These are phyloP conservation scores for Sigmodon hispidus DNA, from an alignment of 2,113 vertebrate genomes.

Conservation along the genomic window DNA sequence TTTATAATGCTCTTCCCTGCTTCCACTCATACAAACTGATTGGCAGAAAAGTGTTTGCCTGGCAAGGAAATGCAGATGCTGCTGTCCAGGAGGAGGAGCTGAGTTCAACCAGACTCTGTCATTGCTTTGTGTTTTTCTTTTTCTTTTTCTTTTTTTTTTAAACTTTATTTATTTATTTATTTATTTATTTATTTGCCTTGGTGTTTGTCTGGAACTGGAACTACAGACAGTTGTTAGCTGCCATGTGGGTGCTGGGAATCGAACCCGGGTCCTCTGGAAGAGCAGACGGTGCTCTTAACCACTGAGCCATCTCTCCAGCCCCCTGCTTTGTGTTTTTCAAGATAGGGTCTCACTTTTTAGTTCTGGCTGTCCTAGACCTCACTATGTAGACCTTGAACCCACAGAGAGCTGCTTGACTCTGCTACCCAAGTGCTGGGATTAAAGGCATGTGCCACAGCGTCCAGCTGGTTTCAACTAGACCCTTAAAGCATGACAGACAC, in stretches of 20 bases:
- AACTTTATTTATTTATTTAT: no score
- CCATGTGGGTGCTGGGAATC: no score
- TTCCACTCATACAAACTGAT: not conserved
- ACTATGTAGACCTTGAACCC: not conserved
- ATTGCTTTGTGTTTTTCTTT: not conserved
- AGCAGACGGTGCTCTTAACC: no score
- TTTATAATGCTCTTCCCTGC: not conserved
- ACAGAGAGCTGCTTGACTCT: not conserved
- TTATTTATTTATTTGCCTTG: no score
- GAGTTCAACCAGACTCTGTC: not conserved
- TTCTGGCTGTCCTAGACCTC: not conserved
- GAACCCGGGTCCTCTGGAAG: no score
- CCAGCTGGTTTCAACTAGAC: not conserved
- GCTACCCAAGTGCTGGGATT: not conserved
- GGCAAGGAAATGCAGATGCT: not conserved
- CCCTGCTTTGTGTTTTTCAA: not conserved
- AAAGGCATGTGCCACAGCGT: not conserved
- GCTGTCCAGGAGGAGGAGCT: not conserved
- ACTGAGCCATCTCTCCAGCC: no score
- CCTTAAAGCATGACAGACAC: not conserved
- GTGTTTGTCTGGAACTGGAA: no score
- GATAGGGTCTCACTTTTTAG: not conserved
- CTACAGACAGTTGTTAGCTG: no score
- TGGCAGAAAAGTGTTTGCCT: not conserved
- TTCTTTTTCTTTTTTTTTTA: no score